Conservation (phyloP, 1,140 invertebrate species). For the Parasteatoda tepidariorum region DNA sequence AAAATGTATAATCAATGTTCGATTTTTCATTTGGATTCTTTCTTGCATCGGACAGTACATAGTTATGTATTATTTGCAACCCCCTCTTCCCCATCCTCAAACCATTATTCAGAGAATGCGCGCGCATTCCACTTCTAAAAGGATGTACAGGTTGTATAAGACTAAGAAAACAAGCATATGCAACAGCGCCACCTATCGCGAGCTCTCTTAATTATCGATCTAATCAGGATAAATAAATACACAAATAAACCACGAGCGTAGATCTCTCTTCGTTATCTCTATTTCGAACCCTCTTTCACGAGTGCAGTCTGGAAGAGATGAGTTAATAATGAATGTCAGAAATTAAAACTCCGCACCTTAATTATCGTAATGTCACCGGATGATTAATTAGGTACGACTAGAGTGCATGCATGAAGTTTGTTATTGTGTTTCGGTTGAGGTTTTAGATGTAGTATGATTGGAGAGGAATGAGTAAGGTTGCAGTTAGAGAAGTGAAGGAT, state of each 20-base stretch:
- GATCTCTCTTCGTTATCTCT: constrained; percentile 15
- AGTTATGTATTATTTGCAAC: constrained; percentile 31
- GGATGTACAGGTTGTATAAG: constrained; percentile 40
- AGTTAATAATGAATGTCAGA: neutral
- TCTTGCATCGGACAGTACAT: neutral
- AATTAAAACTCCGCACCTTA: neutral
- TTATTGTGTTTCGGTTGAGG: neutral
- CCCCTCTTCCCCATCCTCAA: neutral
- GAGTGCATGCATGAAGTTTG: neutral
- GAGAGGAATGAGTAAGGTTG: too few species aligned
- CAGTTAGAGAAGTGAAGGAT: too few species aligned
- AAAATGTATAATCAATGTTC: constrained; percentile 52
- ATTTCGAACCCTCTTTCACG: neutral
- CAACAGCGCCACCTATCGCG: constrained; percentile 33
- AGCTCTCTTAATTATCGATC: constrained; percentile 43
- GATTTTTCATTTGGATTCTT: constrained; percentile 45
- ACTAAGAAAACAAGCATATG: neutral
- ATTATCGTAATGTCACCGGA: neutral
- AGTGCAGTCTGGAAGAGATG: neutral
- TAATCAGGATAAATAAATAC: constrained; percentile 46
- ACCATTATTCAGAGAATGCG: constrained; percentile 3
- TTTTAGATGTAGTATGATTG: neutral
- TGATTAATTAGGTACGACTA: neutral
- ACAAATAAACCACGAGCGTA: neutral
- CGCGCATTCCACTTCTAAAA: constrained; percentile 35